phyloP scores from a whole-genome alignment of 1,140 invertebrate species.

The Calycopis cecrops region DNA sequence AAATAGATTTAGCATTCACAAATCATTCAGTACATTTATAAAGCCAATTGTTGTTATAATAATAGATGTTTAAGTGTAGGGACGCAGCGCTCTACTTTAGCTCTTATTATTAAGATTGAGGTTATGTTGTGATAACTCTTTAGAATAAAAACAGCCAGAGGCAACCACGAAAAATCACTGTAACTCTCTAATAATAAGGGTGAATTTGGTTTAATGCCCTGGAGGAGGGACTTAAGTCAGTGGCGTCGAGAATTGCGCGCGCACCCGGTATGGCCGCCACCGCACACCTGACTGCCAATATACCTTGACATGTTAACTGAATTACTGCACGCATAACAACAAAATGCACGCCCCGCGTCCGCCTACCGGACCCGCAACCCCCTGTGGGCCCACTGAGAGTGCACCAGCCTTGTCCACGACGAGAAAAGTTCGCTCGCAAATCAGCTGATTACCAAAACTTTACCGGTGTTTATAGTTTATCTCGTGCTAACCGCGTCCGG shows the following conservation, averaged over 20 bases:
- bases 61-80: constrained; percentile 30
- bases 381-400: neutral
- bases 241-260: constrained; percentile 56
- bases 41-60: constrained; percentile 50
- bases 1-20: constrained; percentile 41
- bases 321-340: constrained; percentile 47
- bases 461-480: constrained; percentile 52
- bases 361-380: neutral
- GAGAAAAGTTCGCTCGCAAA: constrained; percentile 44
- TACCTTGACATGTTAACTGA: constrained; percentile 57
- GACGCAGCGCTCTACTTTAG: constrained; percentile 43
- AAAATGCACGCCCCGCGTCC: constrained; percentile 23
- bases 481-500: constrained; percentile 33
- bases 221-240: constrained; percentile 37
- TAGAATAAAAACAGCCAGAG: constrained; percentile 51
- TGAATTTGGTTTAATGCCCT: constrained; percentile 41
- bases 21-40: constrained; percentile 37
- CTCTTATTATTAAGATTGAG: constrained; percentile 48
- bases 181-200: constrained; percentile 34
- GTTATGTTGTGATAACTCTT: constrained; percentile 72
- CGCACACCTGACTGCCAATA: constrained; percentile 66
- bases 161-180: constrained; percentile 8
- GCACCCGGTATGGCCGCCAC: constrained; percentile 66
- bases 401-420: constrained; percentile 20
- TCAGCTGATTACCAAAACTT: constrained; percentile 73